These are phyloP conservation scores for Pseudochromis fuscus DNA, from an alignment of 2,797 vertebrate species.

Conservation along the genomic window DNA sequence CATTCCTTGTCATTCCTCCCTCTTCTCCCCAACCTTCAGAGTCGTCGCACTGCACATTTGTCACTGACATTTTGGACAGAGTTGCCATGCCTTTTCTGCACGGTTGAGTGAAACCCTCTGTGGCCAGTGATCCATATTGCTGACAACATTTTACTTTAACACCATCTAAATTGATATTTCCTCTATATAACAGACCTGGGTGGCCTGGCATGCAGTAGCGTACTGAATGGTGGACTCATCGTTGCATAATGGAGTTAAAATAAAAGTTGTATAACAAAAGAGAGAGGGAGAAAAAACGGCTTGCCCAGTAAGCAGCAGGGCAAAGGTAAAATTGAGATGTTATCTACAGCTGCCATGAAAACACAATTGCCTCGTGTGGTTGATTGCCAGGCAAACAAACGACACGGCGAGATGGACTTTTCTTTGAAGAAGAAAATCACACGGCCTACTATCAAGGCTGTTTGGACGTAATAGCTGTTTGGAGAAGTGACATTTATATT, in stretches of 20 bases:
- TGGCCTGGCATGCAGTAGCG: constrained; percentile 20
- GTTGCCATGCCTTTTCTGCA: constrained; percentile 41
- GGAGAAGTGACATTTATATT: constrained; percentile 24
- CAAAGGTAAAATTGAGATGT: background rate
- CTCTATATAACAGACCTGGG: constrained; percentile 26
- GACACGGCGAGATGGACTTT: constrained; percentile 16
- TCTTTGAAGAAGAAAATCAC: constrained; percentile 35
- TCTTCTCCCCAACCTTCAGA: constrained; percentile 51
- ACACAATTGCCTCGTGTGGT: background rate
- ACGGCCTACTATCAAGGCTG: constrained; percentile 14
- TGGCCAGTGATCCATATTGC: constrained; percentile 60
- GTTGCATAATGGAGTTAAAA: background rate
- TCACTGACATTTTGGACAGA: constrained; percentile 64
- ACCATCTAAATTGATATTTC: constrained; percentile 48
- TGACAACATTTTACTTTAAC: constrained; percentile 58
- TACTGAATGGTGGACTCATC: background rate
- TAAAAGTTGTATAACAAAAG: background rate
- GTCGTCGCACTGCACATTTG: constrained; percentile 38
- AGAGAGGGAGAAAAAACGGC: background rate
- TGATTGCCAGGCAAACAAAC: constrained; percentile 15
- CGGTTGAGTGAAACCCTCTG: constrained; percentile 63
- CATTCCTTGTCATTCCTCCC: constrained; percentile 52
- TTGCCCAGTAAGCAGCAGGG: background rate
- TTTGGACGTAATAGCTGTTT: constrained; percentile 24
- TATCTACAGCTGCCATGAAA: background rate